Evolutionary conservation across 2,888 invertebrate genomes (phyloP), one percentile per base, ranked within the genome.

Genomic region (Thereva unica): DNA sequence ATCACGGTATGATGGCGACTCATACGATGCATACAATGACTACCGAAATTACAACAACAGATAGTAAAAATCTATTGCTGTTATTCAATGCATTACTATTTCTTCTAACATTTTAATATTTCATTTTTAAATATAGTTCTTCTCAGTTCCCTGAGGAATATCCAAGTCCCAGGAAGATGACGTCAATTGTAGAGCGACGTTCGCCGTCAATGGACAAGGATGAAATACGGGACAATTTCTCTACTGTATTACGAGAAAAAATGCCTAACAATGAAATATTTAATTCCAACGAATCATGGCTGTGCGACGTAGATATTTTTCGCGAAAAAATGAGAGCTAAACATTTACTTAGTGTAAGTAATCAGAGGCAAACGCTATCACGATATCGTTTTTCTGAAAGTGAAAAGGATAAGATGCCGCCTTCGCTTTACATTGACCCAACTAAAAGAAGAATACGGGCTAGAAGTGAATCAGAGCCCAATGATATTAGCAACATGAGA

Each of bases 401-500:
- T 54, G 64, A 64, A 64, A 54, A 54, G 45, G 54, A 54, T 4
- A 9, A 12, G 45, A 53, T 44, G 42, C 35, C 8, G 38, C n/a
- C 35, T 42, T 10, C 9, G 41, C 10, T 6, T 12, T 5, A 12
- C 10, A 10, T 42, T n/a, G 63, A 44, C 9, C 35, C 57, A 1
- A 35, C 47, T 47, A 59, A 59, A 9, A 23, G 53, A 10, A 37
- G 55, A 23, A 54, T 64, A 54, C 41, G 65, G 35, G 40, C 37
- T 3, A 65, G 65, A 56, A 65, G 65, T 56, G 65, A 65, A 56
- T 65, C 65, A 5, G 65, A 65, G 35, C 65, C 65, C n/a, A 65
- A 65, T 10, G 65, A 65, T 50, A 55, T 65, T 47, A 41, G 49
- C 5, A 55, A 34, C 10, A 56, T 65, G 65, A 55, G 42, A 54